Conservation (phyloP, 2,888 invertebrate species). For the Athrips mouffetella region DNA sequence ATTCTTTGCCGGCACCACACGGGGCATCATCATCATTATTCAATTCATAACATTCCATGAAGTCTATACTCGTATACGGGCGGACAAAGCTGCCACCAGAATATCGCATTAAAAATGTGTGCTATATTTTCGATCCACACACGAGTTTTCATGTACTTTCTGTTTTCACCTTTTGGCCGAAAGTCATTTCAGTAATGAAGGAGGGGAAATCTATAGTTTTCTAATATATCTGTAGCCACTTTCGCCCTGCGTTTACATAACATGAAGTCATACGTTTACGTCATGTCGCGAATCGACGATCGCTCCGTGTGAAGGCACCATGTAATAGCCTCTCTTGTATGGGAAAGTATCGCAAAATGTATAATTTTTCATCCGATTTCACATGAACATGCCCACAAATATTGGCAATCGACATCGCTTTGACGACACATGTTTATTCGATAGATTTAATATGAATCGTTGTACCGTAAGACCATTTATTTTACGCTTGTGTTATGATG, state of each 20-base stretch:
- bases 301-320: constrained; percentile 45
- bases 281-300: constrained; percentile 24
- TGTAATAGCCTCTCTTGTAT: constrained; percentile 62
- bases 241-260: constrained; percentile 6
- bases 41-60: too few relatives aligned
- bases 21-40: too few relatives aligned
- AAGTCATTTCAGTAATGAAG: not conserved
- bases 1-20: too few relatives aligned
- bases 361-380: constrained; percentile 76
- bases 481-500: not conserved
- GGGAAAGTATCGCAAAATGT: constrained; percentile 68
- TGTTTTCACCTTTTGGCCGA: not conserved
- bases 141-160: too few relatives aligned
- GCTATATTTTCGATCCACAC: too few relatives aligned
- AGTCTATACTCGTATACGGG: too few relatives aligned
- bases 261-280: constrained; percentile 11
- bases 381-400: constrained; percentile 47
- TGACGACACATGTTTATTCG: constrained; percentile 33
- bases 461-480: constrained; percentile 11
- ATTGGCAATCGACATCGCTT: constrained; percentile 29
- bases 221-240: not conserved
- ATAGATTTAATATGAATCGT: constrained; percentile 28
- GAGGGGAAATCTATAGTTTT: constrained; percentile 6
- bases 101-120: too few relatives aligned
- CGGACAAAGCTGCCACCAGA: too few relatives aligned